Evolutionary conservation across 1,140 invertebrate species (phyloP).

Genomic region (Melanaphis sacchari): DNA sequence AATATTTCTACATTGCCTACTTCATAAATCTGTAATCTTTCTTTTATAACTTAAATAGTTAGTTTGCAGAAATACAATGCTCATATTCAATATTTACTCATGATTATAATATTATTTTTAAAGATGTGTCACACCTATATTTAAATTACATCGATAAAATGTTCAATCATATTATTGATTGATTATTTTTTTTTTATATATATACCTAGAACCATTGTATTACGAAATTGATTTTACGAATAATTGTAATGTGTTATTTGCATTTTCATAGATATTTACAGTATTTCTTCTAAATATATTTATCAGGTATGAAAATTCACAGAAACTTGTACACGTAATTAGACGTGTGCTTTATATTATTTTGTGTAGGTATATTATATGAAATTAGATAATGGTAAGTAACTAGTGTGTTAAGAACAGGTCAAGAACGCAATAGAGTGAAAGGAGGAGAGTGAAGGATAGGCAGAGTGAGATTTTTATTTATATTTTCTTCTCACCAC

Average conservation of each 20-base stretch:
- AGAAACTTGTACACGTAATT: background rate
- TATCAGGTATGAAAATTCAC: background rate
- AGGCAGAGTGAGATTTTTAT: background rate
- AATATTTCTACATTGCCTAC: background rate
- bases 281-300: background rate
- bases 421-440: slow-evolving; percentile 50
- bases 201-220: background rate
- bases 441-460: slow-evolving; percentile 54
- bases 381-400: slow-evolving; percentile 18
- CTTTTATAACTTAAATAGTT: background rate
- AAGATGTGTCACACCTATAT: background rate
- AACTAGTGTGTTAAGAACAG: slow-evolving; percentile 18
- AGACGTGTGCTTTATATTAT: background rate
- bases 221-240: background rate
- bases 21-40: background rate
- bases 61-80: background rate
- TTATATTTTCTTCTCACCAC: background rate
- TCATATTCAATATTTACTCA: background rate
- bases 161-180: background rate
- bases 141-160: background rate
- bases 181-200: background rate
- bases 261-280: background rate
- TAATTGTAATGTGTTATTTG: background rate
- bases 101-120: background rate
- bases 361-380: background rate